Percentiles rank a stretch among this genome's conserved stretches.
Conservation (phyloP, 2,888 invertebrate genomes). For the Elegia similella region DNA sequence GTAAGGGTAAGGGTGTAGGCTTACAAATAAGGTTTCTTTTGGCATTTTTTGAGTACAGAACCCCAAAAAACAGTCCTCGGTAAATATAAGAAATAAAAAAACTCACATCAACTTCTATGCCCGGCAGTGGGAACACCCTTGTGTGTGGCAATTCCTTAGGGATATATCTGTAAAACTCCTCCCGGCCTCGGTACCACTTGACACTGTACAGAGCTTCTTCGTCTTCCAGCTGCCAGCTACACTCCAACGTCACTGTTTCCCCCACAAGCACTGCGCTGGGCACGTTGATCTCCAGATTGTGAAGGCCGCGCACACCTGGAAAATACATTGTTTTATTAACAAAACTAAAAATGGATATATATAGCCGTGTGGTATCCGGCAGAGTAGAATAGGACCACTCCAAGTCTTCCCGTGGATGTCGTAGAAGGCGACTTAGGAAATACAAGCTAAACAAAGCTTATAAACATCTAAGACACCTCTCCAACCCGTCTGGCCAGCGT, state of each 20-base stretch:
- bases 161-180: conserved; percentile 90
- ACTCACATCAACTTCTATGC: conserved; percentile 89
- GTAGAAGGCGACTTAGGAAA: too few relatives aligned
- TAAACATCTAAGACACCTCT: too few relatives aligned
- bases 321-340: neutral
- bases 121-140: conserved; percentile 86
- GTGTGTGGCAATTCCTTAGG: conserved; percentile 90
- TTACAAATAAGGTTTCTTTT: too few relatives aligned
- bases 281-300: conserved; percentile 86
- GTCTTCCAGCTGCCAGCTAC: conserved; percentile 88
- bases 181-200: conserved; percentile 90
- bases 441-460: too few relatives aligned
- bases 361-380: too few relatives aligned
- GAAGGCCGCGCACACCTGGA: conserved; percentile 82
- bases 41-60: too few relatives aligned
- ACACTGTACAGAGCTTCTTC: conserved; percentile 88
- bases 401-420: too few relatives aligned
- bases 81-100: neutral
- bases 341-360: too few relatives aligned
- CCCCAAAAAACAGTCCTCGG: too few relatives aligned
- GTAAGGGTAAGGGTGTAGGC: too few relatives aligned
- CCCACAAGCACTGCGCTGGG: conserved; percentile 87
- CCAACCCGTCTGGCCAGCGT: too few relatives aligned
- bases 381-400: too few relatives aligned
- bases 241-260: conserved; percentile 87